Evolutionary conservation across 2,888 invertebrate species (phyloP).

Genomic region (Siphonodentalium dalli): DNA sequence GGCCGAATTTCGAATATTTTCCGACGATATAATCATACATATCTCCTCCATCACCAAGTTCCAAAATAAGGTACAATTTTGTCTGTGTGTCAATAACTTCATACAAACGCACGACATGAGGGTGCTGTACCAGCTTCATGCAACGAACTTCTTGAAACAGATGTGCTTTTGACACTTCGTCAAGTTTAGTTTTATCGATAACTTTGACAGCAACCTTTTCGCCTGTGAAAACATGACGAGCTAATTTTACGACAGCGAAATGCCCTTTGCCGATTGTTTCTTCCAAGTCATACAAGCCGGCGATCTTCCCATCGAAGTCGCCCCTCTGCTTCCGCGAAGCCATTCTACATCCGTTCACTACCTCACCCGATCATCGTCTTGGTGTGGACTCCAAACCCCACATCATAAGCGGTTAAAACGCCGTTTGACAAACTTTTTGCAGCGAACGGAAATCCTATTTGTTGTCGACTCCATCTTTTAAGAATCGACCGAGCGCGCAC

Average conservation of each 20-base stretch:
- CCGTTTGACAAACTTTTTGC: not conserved
- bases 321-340: constrained; percentile 44
- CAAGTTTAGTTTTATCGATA: constrained; percentile 97
- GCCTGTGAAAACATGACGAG: constrained; percentile 97
- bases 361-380: too few relatives aligned
- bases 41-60: constrained; percentile 97
- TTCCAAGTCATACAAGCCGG: constrained; percentile 93
- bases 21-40: constrained; percentile 98
- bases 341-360: constrained; percentile 33
- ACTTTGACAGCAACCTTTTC: constrained; percentile 97
- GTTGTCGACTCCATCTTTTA: constrained; percentile 2
- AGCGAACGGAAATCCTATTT: not conserved
- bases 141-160: constrained; percentile 82
- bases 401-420: too few relatives aligned
- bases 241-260: constrained; percentile 97
- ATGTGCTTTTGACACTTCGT: constrained; percentile 93
- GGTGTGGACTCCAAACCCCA: too few relatives aligned
- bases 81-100: constrained; percentile 99
- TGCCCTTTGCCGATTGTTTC: constrained; percentile 98
- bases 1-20: constrained; percentile 86
- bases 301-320: constrained; percentile 62
- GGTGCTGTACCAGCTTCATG: constrained; percentile 99
- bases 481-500: constrained; percentile 41
- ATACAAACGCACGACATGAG: constrained; percentile 96
- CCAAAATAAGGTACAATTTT: constrained; percentile 87